phyloP scores from a whole-genome alignment of 1,140 invertebrate genomes.

The Eciton burchellii region DNA sequence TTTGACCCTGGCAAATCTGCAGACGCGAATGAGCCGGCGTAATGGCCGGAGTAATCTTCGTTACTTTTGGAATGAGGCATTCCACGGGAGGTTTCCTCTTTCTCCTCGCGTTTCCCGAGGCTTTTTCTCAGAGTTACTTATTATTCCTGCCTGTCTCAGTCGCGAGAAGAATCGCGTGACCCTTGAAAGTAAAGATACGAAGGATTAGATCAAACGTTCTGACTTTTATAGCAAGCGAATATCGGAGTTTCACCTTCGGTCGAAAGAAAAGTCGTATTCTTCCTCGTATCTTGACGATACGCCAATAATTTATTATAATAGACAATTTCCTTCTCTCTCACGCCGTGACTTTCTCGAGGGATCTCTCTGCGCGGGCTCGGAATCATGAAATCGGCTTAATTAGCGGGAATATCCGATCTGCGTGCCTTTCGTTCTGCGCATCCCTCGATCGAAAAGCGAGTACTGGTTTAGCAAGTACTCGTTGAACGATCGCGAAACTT shows the following conservation, averaged over 20 bases:
- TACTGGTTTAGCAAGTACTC: constrained; percentile 6
- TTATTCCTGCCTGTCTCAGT: background rate
- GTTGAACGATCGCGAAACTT: constrained; percentile 20
- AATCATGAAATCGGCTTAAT: constrained; percentile 39
- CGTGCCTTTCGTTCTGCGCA: background rate
- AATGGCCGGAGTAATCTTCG: too few relatives aligned
- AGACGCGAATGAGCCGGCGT: too few relatives aligned
- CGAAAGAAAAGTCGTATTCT: too few relatives aligned
- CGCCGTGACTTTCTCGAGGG: background rate
- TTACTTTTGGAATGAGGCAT: too few relatives aligned
- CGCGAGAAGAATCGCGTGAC: background rate
- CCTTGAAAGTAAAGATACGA: background rate
- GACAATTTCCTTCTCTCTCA: background rate
- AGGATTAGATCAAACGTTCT: too few relatives aligned
- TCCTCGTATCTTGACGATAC: background rate
- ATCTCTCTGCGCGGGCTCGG: constrained; percentile 5
- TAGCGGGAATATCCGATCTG: constrained; percentile 3
- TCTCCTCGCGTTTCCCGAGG: background rate
- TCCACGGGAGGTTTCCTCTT: background rate
- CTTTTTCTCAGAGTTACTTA: background rate
- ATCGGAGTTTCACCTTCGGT: too few relatives aligned
- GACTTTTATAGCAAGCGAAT: too few relatives aligned
- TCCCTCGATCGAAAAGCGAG: constrained; percentile 10
- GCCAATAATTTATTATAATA: too few relatives aligned
- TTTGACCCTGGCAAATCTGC: constrained; percentile 9